Base-by-base conservation (phyloP, 2,888 invertebrate species). In the Ophion obscuratus region DNA sequence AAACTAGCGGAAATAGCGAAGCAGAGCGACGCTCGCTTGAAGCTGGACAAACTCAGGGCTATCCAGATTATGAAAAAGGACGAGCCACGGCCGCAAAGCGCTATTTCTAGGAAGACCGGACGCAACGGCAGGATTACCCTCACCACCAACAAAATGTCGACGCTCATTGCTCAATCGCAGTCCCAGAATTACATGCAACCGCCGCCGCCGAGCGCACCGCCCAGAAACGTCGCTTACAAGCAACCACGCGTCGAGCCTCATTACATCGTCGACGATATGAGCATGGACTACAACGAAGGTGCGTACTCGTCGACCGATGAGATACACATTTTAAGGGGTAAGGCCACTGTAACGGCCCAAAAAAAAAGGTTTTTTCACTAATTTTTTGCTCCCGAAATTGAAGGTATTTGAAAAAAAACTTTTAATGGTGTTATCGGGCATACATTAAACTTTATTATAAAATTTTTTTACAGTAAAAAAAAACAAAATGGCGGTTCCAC, bases 1-100 rank as follows among this genome's bases (percentile, higher is more conserved):
- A 97, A 97, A 90, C 94, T 98, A 76, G 96, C 96, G 4, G 96
- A 97, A 94, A 96, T 97, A 89, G 97, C 97, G 0, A 97, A 97
- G 91, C 96, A 96, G 79, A 95, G 95, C 11, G 98, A 97, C 95
- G 97, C 97, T 9, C 95, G 97, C 67, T 94, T 96, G 74, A 96
- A 97, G 92, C 93, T 98, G 74, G 95, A 96, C 80, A 96, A 96
- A 91, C 94, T 97, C 71, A 95, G 96, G 86, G 95, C 95, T 7
- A 86, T 89, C 62, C 90, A 93, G 73, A 53, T 47, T 2, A 82
- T 92, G 82, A 90, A 92, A 88, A 89, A 95, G 91, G 89, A 79
- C 36, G 90, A 94, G 44, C 94, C 94, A 79, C 84, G 92, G 1
- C 94, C 95, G 31, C 92, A 95, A 10, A 91, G 92, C n/a, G 94